A percentile compares a stretch with the other conserved stretches of the same genome.
phyloP scores from a whole-genome alignment of 1,140 invertebrate genomes.

The Stenopsyche tienmushanensis region DNA sequence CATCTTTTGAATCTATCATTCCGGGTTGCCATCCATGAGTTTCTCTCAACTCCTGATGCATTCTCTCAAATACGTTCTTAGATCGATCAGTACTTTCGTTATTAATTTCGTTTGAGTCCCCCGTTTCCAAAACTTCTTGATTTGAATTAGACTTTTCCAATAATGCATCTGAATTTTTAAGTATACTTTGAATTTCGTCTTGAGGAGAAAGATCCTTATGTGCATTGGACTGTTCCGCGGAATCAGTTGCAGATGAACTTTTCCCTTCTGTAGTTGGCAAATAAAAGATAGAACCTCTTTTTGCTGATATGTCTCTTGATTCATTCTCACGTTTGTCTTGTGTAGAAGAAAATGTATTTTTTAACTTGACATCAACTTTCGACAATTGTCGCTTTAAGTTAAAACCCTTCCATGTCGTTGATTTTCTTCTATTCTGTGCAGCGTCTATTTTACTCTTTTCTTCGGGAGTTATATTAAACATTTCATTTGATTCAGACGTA shows the following conservation, averaged over 20 bases:
- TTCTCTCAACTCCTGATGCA: slow-evolving; percentile 51
- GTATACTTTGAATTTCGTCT: background rate
- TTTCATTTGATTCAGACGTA: slow-evolving; percentile 33
- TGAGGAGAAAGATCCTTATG: slow-evolving; percentile 37
- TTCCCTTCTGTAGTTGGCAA: slow-evolving; percentile 45
- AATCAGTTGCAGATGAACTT: background rate
- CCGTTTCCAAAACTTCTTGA: slow-evolving; percentile 4
- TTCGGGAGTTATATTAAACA: slow-evolving; percentile 38
- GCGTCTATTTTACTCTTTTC: slow-evolving; percentile 41
- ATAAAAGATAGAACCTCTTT: slow-evolving; percentile 54
- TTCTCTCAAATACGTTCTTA: slow-evolving; percentile 46
- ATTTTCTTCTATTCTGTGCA: slow-evolving; percentile 55
- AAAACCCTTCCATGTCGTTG: slow-evolving; percentile 69
- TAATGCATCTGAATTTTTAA: slow-evolving; percentile 13
- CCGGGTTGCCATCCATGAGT: slow-evolving; percentile 44
- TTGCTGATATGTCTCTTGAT: slow-evolving; percentile 44
- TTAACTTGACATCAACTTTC: slow-evolving; percentile 77
- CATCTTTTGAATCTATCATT: slow-evolving; percentile 39
- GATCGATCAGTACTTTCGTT: background rate
- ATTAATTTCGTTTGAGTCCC: too few relatives aligned
- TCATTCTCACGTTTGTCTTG: slow-evolving; percentile 47
- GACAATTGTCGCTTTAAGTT: slow-evolving; percentile 78
- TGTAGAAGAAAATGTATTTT: slow-evolving; percentile 61
- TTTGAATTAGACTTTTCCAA: slow-evolving; percentile 3
- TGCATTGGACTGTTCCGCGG: slow-evolving; percentile 6